These are phyloP conservation scores for Siniperca chuatsi DNA, from an alignment of 2,113 vertebrate genomes.

Conservation along the genomic window DNA sequence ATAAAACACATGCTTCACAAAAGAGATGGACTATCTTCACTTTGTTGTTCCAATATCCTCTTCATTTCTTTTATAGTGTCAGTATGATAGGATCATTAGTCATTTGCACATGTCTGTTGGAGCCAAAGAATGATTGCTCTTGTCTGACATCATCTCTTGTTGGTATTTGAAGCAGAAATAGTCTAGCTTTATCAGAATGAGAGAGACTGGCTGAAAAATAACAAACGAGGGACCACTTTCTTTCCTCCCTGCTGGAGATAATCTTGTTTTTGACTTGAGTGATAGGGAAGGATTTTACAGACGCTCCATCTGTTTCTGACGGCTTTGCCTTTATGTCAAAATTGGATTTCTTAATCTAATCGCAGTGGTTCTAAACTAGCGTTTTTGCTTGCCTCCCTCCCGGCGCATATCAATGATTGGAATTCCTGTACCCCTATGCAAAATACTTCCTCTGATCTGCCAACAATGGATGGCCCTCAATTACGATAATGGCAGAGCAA, in stretches of 20 bases:
- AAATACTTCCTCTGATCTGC: conserved; percentile 45
- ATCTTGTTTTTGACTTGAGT: conserved; percentile 77
- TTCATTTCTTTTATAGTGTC: conserved; percentile 61
- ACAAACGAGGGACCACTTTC: conserved; percentile 52
- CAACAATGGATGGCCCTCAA: conserved; percentile 54
- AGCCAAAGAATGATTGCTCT: conserved; percentile 67
- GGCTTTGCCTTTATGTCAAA: conserved; percentile 71
- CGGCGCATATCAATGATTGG: conserved; percentile 34
- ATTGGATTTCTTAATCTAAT: conserved; percentile 80
- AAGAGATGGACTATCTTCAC: conserved; percentile 60
- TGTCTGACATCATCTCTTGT: conserved; percentile 65
- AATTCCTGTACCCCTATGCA: conserved; percentile 19
- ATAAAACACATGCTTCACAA: conserved; percentile 63
- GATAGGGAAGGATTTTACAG: conserved; percentile 72
- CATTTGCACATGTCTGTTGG: conserved; percentile 61
- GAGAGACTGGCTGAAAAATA: conserved; percentile 61
- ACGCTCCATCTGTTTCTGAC: conserved; percentile 76
- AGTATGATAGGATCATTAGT: conserved; percentile 71
- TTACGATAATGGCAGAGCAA: conserved; percentile 59
- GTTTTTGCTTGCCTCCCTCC: conserved; percentile 33
- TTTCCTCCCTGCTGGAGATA: conserved; percentile 61
- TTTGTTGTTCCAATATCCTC: conserved; percentile 73
- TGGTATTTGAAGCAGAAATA: conserved; percentile 59
- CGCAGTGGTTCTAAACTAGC: conserved; percentile 42
- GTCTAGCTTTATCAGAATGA: conserved; percentile 55